phyloP scores from a whole-genome alignment of 2,113 vertebrate species.

The human region DNA sequence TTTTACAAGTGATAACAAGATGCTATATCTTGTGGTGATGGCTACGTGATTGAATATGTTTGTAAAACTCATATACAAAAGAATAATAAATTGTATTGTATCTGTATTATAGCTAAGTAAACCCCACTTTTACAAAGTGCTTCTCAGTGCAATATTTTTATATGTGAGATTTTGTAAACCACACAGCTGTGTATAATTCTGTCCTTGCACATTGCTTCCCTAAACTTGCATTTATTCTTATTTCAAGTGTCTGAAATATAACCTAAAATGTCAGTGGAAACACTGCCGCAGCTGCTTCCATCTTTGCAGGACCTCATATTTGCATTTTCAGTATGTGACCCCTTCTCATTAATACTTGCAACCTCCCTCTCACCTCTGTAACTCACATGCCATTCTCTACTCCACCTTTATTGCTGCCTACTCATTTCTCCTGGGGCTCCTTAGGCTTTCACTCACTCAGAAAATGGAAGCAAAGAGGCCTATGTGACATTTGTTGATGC shows the following conservation, averaged over 20 bases:
- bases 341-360: not conserved
- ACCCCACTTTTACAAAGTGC: not conserved
- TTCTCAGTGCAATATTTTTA: not conserved
- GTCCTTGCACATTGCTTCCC: conserved; percentile 77
- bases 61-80: not conserved
- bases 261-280: conserved; percentile 88
- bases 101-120: not conserved
- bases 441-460: not conserved
- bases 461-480: not conserved
- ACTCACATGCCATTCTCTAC: not conserved
- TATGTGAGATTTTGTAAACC: not conserved
- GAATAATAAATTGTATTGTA: not conserved
- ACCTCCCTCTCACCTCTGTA: not conserved
- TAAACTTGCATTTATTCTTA: conserved; percentile 87
- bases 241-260: conserved; percentile 89
- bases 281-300: conserved; percentile 80
- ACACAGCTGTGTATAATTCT: not conserved
- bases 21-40: not conserved
- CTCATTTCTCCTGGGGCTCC: not conserved
- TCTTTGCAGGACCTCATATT: conserved; percentile 84
- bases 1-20: not conserved
- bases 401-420: not conserved
- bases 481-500: not conserved
- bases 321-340: not conserved
- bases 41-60: not conserved